Base-by-base conservation (phyloP, 2,113 vertebrate genomes). In the Bagarius yarrelli region DNA sequence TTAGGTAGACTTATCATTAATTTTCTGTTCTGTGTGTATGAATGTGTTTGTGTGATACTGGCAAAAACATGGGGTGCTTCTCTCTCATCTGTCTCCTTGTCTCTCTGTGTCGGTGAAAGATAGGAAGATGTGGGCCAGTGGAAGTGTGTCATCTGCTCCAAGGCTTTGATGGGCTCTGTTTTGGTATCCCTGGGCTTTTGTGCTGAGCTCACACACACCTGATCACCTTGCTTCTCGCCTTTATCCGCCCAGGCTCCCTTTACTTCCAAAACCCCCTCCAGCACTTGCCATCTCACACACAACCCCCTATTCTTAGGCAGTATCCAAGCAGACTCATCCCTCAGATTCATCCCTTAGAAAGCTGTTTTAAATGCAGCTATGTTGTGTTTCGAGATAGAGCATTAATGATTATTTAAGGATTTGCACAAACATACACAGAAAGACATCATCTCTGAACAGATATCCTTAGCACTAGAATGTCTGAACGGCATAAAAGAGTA, bases 141-240 rank as follows among this genome's bases (percentile, higher is more conserved):
- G 84, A 89, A 89, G 85, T 86, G 79, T 91, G 88, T 91, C 89
- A 87, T 90, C 86, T 89, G 85, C 83, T 88, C 87, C 85, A 84
- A 85, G 53, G 81, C 91, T 91, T 91, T 91, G 86, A 92, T 90
- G 89, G 86, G 85, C 83, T 79, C 85, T 60, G 84, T 78, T 86
- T 83, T 76, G 57, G 78, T 72, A 50, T 55, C 50, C 14, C 27
- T 32, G 66, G 80, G 72, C 71, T 82, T 75, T 90, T 85, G 83
- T 83, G 84, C 70, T 36, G 52, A 83, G 83, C 88, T 86, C 86
- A 81, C 85, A 84, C 78, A 85, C 84, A 91, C 87, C 71, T 82
- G 59, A 87, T 89, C 87, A 91, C 90, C 87, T 90, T 83, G 83
- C 86, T 69, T 79, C 66, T 70, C 80, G 83, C 86, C 85, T 87